Evolutionary conservation across 2,113 vertebrate genomes (phyloP).

Genomic region (Psettodes erumei): DNA sequence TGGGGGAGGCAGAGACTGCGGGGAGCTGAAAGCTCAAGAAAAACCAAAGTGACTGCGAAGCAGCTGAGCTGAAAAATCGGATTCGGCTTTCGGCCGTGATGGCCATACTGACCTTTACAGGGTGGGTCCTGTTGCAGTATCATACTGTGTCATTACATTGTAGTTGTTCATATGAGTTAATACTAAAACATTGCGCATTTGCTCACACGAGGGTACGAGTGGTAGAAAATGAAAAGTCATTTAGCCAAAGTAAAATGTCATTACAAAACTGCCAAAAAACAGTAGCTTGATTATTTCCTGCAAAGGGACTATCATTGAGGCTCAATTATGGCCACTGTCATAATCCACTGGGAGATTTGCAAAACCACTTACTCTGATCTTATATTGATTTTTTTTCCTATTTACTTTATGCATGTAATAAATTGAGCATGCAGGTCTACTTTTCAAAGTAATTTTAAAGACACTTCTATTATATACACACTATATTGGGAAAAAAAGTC

Average conservation of each 20-base stretch:
- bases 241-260: background rate
- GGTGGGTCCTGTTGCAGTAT: background rate
- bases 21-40: background rate
- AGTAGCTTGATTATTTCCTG: constrained; percentile 41
- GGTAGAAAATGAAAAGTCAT: background rate
- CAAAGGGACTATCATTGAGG: constrained; percentile 38
- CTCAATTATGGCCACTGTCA: constrained; percentile 34
- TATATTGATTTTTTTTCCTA: background rate
- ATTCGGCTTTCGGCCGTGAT: constrained; percentile 2
- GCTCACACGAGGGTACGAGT: background rate
- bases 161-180: background rate
- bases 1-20: background rate
- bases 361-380: constrained; percentile 29
- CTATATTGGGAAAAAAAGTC: background rate
- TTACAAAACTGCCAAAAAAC: background rate
- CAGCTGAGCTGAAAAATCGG: constrained; percentile 25
- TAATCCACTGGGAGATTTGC: constrained; percentile 33
- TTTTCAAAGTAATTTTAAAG: constrained; percentile 22
- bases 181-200: too few relatives aligned
- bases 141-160: background rate
- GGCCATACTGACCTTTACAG: background rate
- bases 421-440: background rate
- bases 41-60: background rate
- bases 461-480: background rate
- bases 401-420: background rate